Evolutionary conservation across 2,113 vertebrate genomes (phyloP).

Genomic region (Lipophrys pholis): DNA sequence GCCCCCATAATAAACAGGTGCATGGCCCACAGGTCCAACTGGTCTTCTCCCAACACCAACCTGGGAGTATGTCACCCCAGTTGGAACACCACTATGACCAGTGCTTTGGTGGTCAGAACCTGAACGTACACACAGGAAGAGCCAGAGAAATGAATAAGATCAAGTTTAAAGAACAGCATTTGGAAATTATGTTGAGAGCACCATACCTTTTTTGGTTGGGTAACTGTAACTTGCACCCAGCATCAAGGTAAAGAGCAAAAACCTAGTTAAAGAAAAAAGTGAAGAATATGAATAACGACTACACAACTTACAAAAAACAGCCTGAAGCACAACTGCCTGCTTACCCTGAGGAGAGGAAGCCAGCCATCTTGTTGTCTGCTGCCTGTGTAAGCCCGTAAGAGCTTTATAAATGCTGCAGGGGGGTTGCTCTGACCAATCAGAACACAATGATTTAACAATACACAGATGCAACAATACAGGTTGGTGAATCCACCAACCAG

Average conservation of each 20-base stretch:
- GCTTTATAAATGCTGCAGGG: conserved; percentile 1
- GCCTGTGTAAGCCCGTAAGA: neutral
- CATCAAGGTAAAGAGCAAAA: conserved; percentile 31
- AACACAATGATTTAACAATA: neutral
- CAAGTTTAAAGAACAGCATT: too few relatives aligned
- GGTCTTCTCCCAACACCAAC: too few relatives aligned
- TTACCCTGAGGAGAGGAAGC: conserved; percentile 14
- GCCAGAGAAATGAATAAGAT: neutral
- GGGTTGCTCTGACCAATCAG: conserved; percentile 43
- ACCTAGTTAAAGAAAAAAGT: neutral
- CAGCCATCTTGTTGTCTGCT: conserved; percentile 20
- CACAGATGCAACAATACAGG: conserved; percentile 24
- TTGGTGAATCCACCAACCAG: neutral
- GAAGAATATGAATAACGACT: neutral
- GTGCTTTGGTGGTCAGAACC: neutral
- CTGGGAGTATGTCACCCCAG: too few relatives aligned
- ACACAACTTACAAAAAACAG: neutral
- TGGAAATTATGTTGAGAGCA: neutral
- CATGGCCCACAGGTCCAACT: too few relatives aligned
- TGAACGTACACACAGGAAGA: neutral
- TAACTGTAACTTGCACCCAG: conserved; percentile 12
- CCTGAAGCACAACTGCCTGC: neutral
- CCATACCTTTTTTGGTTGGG: conserved; percentile 19
- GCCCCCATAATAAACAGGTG: too few relatives aligned
- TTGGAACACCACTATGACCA: too few relatives aligned